Conservation (phyloP, 2,113 vertebrate species). For the Takifugu bimaculatus region DNA sequence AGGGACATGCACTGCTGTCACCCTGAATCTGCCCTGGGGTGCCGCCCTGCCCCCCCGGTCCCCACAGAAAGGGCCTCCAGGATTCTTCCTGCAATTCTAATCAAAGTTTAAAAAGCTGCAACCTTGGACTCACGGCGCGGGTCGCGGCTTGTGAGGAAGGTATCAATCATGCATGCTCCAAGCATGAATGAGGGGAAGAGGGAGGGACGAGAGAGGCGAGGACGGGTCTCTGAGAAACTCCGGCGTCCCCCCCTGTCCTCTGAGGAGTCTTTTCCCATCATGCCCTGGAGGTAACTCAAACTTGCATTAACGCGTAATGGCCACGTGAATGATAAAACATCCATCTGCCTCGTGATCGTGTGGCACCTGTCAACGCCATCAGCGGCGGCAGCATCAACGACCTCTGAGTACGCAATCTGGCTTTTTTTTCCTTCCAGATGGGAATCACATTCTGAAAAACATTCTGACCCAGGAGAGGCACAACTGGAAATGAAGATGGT, state of each 20-base stretch:
- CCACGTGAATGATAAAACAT: slow-evolving; percentile 50
- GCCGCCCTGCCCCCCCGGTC: slow-evolving; percentile 20
- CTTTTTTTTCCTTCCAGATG: slow-evolving; percentile 17
- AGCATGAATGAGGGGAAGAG: slow-evolving; percentile 46
- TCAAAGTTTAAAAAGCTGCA: slow-evolving; percentile 60
- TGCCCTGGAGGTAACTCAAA: slow-evolving; percentile 41
- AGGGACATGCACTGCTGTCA: neutral
- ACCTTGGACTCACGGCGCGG: slow-evolving; percentile 56
- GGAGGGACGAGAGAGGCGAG: slow-evolving; percentile 22
- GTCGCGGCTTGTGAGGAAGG: slow-evolving; percentile 52
- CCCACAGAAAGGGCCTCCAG: slow-evolving; percentile 21
- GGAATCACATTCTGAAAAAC: neutral
- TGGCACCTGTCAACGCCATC: slow-evolving; percentile 31
- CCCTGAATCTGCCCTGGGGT: slow-evolving; percentile 21
- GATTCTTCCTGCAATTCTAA: slow-evolving; percentile 73
- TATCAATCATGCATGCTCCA: slow-evolving; percentile 64
- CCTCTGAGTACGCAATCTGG: slow-evolving; percentile 45
- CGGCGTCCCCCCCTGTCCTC: slow-evolving; percentile 7
- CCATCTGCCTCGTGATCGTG: slow-evolving; percentile 43
- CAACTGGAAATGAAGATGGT: neutral
- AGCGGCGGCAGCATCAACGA: slow-evolving; percentile 21
- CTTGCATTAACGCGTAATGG: slow-evolving; percentile 50
- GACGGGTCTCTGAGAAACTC: slow-evolving; percentile 36
- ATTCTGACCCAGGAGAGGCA: too few species aligned
- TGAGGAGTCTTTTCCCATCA: slow-evolving; percentile 20